Evolutionary conservation across 2,888 invertebrate species (phyloP).

Genomic region (Cephus spinipes): DNA sequence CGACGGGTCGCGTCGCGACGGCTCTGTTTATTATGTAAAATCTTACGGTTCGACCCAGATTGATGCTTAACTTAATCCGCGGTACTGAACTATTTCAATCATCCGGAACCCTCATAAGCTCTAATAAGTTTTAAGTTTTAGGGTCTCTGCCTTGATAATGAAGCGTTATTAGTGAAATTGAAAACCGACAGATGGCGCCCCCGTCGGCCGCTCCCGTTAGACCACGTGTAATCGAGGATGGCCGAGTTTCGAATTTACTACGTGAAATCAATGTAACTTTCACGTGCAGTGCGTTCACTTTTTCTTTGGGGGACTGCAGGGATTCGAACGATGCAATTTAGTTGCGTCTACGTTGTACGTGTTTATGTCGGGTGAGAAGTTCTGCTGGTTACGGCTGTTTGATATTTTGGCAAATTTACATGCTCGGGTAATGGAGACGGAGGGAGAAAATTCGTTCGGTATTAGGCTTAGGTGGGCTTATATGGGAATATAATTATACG

Average conservation of each 20-base stretch:
- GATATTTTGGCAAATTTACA: background rate
- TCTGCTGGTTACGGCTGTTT: no score
- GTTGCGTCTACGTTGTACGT: no score
- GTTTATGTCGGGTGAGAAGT: no score
- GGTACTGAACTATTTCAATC: conserved; percentile 24
- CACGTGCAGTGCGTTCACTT: background rate
- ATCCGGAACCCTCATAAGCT: conserved; percentile 26
- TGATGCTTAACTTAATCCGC: conserved; percentile 25
- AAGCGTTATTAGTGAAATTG: conserved; percentile 28
- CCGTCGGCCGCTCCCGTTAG: background rate
- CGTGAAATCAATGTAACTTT: background rate
- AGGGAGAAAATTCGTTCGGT: no score
- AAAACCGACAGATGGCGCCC: background rate
- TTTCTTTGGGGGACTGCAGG: no score
- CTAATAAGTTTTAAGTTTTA: conserved; percentile 23
- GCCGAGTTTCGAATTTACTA: background rate
- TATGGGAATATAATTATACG: background rate
- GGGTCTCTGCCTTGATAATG: conserved; percentile 24
- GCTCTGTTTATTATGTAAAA: conserved; percentile 1
- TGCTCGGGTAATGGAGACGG: background rate
- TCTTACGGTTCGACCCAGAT: conserved; percentile 19
- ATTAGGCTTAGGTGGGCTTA: no score
- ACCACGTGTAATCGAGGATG: background rate
- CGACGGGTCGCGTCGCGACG: background rate
- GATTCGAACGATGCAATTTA: background rate